These are phyloP conservation scores for Athetis lepigone DNA, from an alignment of 2,888 invertebrate species.

Conservation along the genomic window DNA sequence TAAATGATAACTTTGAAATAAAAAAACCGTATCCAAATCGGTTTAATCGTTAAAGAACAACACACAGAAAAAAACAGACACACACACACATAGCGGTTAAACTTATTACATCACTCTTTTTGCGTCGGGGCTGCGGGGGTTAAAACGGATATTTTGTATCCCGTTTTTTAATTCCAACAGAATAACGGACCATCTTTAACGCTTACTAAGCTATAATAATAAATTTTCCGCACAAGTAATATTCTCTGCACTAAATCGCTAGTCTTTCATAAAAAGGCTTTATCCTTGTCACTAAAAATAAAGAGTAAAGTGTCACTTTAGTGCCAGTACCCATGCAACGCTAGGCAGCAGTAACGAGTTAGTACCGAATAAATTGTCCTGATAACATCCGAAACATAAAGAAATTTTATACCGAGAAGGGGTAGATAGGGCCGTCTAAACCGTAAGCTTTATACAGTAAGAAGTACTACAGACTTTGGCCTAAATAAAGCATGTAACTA, in stretches of 20 bases:
- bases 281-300: constrained; percentile 18
- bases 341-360: constrained; percentile 26
- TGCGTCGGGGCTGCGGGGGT: no score
- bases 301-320: constrained; percentile 22
- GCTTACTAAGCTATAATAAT: no score
- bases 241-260: constrained; percentile 2
- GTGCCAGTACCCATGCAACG: constrained; percentile 42
- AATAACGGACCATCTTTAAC: no score
- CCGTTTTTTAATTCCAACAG: no score
- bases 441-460: constrained; percentile 29
- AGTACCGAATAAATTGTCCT: constrained; percentile 43
- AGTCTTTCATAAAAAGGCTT: constrained; percentile 1
- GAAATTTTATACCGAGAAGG: constrained; percentile 28
- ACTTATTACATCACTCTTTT: no score
- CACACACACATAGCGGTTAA: no score
- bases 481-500: no score
- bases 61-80: no score
- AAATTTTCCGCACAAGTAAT: neutral
- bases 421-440: constrained; percentile 24
- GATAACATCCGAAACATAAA: constrained; percentile 44
- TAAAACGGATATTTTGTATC: no score
- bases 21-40: no score
- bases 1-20: no score
- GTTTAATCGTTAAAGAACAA: no score
- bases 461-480: constrained; percentile 26